Base-by-base conservation (phyloP, 1,140 invertebrate species). In the Pseudomyrmex pallidus region DNA sequence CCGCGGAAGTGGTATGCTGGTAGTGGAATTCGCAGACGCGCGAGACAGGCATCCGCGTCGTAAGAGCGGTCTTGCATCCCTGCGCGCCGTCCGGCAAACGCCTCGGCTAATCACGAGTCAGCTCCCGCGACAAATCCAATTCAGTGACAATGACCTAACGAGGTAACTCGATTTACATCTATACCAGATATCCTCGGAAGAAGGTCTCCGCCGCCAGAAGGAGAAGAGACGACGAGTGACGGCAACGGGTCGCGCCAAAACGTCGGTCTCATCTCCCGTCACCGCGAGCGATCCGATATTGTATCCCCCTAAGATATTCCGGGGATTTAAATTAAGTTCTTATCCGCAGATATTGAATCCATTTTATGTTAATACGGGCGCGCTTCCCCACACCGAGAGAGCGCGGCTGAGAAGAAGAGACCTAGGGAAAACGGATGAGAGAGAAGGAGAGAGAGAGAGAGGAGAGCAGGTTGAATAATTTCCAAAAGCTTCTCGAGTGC, bases 301-400 rank as follows among this genome's bases (percentile, higher is more conserved):
- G 78, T 89, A 83, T 88, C 73, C 84, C 7, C 84, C 59, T 83
- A 90, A 89, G 85, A 88, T 88, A 90, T 91, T 91, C 83, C 78
- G 63, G 54, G 77, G 84, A 90, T 91, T 90, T 90, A 86, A 91
- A 91, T 91, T 91, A 92, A 91, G 87, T 90, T 90, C 87, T 89
- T 87, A 89, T 85, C 87, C 89, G 64, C 50, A 83, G 89, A 92
- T 91, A 92, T 91, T 91, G 90, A 92, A 90, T 92, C 90, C 84
- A 89, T 86, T 92, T 92, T 92, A 93, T 92, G 90, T 91, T 92
- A 92, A 93, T 91, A 70, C 62, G 83, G 77, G 80, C 62, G 56
- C 85, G 85, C 85, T 90, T 85, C 73, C 74, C 64, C 44, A 70
- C 82, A 67, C 59, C 63, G 66, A 83, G 72, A 25, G 50, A 46